These are phyloP conservation scores for Trachelus stipa DNA, from an alignment of 2,888 invertebrate genomes.

Conservation along the genomic window DNA sequence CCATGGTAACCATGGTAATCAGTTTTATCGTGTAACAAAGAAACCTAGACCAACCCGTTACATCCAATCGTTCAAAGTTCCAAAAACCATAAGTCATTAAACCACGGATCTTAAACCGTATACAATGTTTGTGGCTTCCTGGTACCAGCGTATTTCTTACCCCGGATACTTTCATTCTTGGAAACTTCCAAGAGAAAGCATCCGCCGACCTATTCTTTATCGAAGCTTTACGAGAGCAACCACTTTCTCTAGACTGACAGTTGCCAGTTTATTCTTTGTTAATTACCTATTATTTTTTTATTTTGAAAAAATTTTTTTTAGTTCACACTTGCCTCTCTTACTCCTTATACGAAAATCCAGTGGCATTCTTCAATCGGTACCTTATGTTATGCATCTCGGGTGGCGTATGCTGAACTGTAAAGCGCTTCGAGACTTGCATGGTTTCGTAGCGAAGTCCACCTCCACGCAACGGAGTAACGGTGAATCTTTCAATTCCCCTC, in stretches of 20 bases:
- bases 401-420: not conserved
- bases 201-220: not conserved
- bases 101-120: not conserved
- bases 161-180: not conserved
- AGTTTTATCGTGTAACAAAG: not conserved
- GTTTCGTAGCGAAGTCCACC: not conserved
- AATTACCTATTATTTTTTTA: not conserved
- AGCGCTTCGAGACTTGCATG: not conserved
- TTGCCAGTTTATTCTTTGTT: not conserved
- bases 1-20: not conserved
- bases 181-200: not conserved
- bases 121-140: not conserved
- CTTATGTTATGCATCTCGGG: not conserved
- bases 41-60: not conserved
- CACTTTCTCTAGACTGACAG: not conserved
- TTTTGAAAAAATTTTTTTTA: too few relatives aligned
- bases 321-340: not conserved
- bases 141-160: not conserved
- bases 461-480: conserved; percentile 42
- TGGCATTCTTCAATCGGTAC: not conserved
- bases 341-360: not conserved
- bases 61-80: not conserved
- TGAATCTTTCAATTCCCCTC: conserved; percentile 33
- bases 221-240: not conserved
- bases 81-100: not conserved